Percentiles rank a stretch among this genome's conserved stretches.
phyloP scores from a whole-genome alignment of 2,888 invertebrate genomes.

The Catocala fraxini region DNA sequence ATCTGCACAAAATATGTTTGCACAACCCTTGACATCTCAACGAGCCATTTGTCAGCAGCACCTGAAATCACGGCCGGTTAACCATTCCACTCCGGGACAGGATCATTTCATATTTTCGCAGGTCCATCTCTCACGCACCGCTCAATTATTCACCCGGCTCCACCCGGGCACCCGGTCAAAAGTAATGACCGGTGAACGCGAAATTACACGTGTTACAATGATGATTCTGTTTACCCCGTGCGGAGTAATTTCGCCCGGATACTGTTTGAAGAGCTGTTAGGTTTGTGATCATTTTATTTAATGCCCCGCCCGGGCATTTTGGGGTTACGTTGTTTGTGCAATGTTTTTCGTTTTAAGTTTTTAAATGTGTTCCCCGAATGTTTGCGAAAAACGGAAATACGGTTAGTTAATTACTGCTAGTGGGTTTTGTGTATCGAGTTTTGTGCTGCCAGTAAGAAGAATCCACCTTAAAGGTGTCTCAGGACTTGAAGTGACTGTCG shows the following conservation, averaged over 20 bases:
- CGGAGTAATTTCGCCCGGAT: constrained; percentile 69
- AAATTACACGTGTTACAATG: constrained; percentile 84
- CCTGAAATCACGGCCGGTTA: constrained; percentile 52
- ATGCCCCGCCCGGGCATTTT: constrained; percentile 54
- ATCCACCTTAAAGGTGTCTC: too few species aligned
- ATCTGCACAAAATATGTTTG: constrained; percentile 27
- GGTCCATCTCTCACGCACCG: constrained; percentile 76
- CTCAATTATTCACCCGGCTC: constrained; percentile 80
- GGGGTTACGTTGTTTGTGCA: constrained; percentile 51
- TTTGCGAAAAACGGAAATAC: constrained; percentile 4
- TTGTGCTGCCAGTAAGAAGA: too few species aligned
- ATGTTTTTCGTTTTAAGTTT: constrained; percentile 58
- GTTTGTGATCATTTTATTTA: constrained; percentile 77
- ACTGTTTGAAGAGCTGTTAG: constrained; percentile 78
- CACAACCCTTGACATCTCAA: constrained; percentile 46
- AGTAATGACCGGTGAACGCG: constrained; percentile 81
- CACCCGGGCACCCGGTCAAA: constrained; percentile 66
- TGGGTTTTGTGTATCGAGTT: not conserved
- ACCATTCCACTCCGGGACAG: constrained; percentile 65
- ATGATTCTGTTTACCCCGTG: constrained; percentile 77
- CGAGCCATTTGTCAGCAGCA: constrained; percentile 63
- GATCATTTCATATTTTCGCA: constrained; percentile 83
- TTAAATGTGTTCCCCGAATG: constrained; percentile 27
- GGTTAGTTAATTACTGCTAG: not conserved
- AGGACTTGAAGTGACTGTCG: too few species aligned